Evolutionary conservation across 2,888 invertebrate genomes (phyloP).

Genomic region (Caenorhabditis drosophilae): DNA sequence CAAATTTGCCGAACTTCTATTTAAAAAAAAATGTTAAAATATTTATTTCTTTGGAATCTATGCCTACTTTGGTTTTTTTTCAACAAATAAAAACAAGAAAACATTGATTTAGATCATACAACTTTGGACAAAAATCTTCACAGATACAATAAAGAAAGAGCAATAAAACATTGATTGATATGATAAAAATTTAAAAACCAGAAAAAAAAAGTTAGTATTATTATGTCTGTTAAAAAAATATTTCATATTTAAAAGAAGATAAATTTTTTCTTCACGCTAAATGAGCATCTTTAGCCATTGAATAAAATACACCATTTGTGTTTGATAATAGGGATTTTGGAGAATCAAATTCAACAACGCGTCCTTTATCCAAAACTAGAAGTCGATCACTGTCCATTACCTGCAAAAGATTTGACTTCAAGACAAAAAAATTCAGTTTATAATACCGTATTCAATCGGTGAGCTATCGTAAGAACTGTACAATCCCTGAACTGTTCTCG

Average conservation of each 20-base stretch:
- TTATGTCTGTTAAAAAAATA: neutral
- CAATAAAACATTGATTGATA: no score
- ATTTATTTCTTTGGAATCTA: no score
- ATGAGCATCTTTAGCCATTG: constrained; percentile 52
- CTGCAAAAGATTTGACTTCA: constrained; percentile 11
- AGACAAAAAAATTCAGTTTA: neutral
- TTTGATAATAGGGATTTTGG: constrained; percentile 46
- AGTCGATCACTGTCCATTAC: constrained; percentile 54
- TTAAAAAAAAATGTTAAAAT: no score
- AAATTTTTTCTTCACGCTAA: neutral
- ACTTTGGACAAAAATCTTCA: no score
- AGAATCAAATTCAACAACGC: constrained; percentile 52
- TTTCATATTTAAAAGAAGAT: neutral
- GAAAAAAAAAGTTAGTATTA: no score
- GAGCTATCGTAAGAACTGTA: constrained; percentile 74
- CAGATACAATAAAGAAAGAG: no score
- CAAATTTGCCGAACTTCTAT: no score
- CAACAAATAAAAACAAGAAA: no score
- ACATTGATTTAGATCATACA: no score
- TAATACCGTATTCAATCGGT: constrained; percentile 72
- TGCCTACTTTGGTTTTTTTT: no score
- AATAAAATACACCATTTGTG: constrained; percentile 46
- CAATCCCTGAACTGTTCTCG: constrained; percentile 80
- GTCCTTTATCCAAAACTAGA: constrained; percentile 51
- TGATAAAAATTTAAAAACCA: no score